phyloP scores from a whole-genome alignment of 2,797 vertebrate genomes.

The Chiloscyllium punctatum region DNA sequence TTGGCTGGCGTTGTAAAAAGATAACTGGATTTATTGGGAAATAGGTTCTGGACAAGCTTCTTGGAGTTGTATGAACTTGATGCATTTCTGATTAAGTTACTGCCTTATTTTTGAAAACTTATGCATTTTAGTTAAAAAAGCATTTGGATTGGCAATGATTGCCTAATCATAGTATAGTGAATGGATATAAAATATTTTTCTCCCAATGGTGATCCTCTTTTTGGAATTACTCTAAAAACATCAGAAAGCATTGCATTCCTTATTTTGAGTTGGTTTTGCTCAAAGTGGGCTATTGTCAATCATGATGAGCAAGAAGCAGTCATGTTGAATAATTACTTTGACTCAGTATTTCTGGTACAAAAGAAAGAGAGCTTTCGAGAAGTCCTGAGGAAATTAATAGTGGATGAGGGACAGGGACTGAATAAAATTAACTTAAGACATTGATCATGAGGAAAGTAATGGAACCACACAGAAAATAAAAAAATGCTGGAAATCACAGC shows the following conservation, averaged over 20 bases:
- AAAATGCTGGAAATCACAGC: too few species aligned
- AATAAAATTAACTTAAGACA: too few species aligned
- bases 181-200: background rate
- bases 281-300: too few species aligned
- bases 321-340: too few species aligned
- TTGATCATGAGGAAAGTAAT: too few species aligned
- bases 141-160: background rate
- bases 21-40: background rate
- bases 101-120: background rate
- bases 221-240: background rate
- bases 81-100: background rate
- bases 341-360: too few species aligned
- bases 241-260: background rate
- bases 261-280: background rate
- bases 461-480: too few species aligned
- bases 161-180: background rate
- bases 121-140: background rate
- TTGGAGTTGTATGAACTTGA: background rate
- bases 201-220: background rate
- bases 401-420: too few species aligned
- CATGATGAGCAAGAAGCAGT: too few species aligned
- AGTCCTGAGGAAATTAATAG: too few species aligned
- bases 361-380: too few species aligned
- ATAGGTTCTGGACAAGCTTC: background rate
- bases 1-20: background rate